These are phyloP conservation scores for Danio choprae DNA, from an alignment of 2,797 vertebrate genomes.

Conservation along the genomic window DNA sequence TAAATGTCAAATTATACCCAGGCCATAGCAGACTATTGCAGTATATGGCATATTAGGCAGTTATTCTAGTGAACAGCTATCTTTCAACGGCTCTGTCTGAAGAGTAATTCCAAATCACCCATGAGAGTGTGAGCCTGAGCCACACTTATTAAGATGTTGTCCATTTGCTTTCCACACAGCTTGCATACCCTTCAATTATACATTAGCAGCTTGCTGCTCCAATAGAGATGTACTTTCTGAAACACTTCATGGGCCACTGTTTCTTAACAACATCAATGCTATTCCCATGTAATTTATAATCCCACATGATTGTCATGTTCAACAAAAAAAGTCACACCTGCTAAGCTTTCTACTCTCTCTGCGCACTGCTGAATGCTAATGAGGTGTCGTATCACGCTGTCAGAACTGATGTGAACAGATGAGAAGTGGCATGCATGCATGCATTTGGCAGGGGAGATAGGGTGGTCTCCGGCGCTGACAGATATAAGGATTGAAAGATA, in stretches of 20 bases:
- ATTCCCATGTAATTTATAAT: constrained; percentile 46
- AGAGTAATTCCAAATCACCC: not conserved
- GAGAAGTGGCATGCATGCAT: constrained; percentile 48
- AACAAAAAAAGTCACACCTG: constrained; percentile 45
- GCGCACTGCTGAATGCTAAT: constrained; percentile 58
- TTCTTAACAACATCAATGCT: constrained; percentile 45
- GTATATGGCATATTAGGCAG: too few species aligned
- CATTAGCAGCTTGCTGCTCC: constrained; percentile 38
- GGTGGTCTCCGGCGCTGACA: constrained; percentile 33
- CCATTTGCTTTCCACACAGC: constrained; percentile 22
- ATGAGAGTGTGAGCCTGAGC: constrained; percentile 20
- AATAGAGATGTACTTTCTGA: constrained; percentile 27
- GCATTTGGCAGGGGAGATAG: constrained; percentile 25
- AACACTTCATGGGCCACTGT: constrained; percentile 10
- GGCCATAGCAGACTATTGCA: constrained; percentile 8
- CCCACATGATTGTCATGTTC: constrained; percentile 58
- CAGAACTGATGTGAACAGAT: constrained; percentile 56
- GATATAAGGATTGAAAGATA: constrained; percentile 36
- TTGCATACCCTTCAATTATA: constrained; percentile 26
- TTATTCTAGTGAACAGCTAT: constrained; percentile 24
- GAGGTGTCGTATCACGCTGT: constrained; percentile 50
- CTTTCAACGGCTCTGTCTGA: constrained; percentile 15
- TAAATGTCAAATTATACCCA: too few species aligned
- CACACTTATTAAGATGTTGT: constrained; percentile 30
- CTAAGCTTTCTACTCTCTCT: constrained; percentile 40